Evolutionary conservation across 2,113 vertebrate genomes (phyloP), one percentile per base, ranked within the genome.

Genomic region (Felis chaus): DNA sequence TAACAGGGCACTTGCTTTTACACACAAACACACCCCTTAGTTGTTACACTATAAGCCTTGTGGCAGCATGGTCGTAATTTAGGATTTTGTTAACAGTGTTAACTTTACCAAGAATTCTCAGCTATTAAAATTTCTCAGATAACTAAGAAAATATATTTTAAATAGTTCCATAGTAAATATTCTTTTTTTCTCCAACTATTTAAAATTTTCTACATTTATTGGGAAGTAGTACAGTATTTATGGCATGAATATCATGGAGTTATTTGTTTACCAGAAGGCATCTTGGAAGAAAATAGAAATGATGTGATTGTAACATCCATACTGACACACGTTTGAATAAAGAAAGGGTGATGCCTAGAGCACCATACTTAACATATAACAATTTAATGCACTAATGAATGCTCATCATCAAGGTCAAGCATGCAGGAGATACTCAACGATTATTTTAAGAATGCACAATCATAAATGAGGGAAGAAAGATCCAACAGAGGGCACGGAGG

Each of bases 111-210:
- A 69, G 6, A 86, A 45, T 79, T 95, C 71, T 87, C 10, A 92
- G 36, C 41, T 85, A 19, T 80, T 81, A 76, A 95, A 92, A 79
- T 81, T 74, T 66, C 10, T 82, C 86, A 94, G 84, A 86, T 61
- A 86, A 73, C 83, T 89, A 71, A 5, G 9, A 18, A 66, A 65
- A 68, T 92, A 79, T 76, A 4, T 76, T 95, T 80, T 65, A 61
- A 27, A 6, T 76, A 63, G 14, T 93, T 63, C 25, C 78, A 13
- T 85, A 55, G 25, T 16, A 82, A 53, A 71, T 50, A 4, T 1
- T 79, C 1, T 84, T 85, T 82, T 12, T 5, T 4, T 3, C 0
- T 3, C 7, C 23, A 83, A 48, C 3, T 61, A 91, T 68, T 53
- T 66, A 65, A 31, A 19, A 36, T 61, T 41, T 78, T 48, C 27